phyloP scores from a whole-genome alignment of 1,140 invertebrate species.

The Proctacanthus coquilletti region DNA sequence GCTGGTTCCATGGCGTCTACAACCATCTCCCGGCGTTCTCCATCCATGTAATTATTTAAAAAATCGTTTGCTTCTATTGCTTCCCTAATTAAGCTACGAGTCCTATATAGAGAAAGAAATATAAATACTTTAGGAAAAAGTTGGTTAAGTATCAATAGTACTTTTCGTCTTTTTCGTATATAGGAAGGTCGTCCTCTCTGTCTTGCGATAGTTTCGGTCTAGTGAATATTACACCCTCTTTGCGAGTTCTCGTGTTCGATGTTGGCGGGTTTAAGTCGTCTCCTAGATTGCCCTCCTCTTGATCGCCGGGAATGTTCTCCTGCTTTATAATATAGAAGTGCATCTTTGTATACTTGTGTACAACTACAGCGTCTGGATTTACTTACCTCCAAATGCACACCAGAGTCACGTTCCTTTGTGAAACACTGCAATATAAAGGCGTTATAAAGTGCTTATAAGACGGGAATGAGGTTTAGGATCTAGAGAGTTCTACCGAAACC shows the following conservation, averaged over 20 bases:
- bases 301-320: conserved; percentile 1
- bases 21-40: conserved; percentile 64
- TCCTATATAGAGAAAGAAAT: conserved; percentile 21
- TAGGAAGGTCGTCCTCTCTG: conserved; percentile 21
- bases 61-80: conserved; percentile 79
- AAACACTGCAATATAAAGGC: no score
- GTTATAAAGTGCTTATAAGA: no score
- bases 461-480: no score
- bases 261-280: conserved; percentile 1
- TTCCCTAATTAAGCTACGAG: conserved; percentile 35
- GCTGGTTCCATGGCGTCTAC: conserved; percentile 84
- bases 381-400: conserved; percentile 9
- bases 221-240: conserved; percentile 23
- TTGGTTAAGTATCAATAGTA: no score
- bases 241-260: not conserved
- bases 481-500: no score
- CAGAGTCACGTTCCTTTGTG: conserved; percentile 6
- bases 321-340: no score
- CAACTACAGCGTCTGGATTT: no score
- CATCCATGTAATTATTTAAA: conserved; percentile 74
- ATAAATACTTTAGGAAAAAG: no score
- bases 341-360: no score
- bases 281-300: not conserved
- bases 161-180: conserved; percentile 27
- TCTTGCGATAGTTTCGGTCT: conserved; percentile 23